Percentiles rank a stretch among this genome's conserved stretches.
Evolutionary conservation across 2,113 vertebrate genomes (phyloP).

Genomic region (Cnemophilus loriae): DNA sequence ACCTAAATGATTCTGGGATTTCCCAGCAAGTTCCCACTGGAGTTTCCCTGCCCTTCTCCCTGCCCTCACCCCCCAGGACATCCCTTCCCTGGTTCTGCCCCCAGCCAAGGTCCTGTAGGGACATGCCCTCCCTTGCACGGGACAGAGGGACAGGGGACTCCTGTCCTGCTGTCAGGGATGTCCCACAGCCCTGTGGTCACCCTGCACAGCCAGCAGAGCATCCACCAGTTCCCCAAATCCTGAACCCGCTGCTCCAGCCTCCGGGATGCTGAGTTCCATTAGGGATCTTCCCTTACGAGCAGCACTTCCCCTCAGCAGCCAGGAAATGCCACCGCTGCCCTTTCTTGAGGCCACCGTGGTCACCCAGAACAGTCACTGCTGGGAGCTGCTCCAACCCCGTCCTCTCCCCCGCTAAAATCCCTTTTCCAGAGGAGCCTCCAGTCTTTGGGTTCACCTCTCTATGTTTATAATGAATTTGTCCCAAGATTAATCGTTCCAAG

Average conservation of each 20-base stretch:
- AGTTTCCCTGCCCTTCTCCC: neutral
- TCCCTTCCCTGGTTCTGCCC: neutral
- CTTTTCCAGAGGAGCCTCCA: neutral
- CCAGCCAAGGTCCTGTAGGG: neutral
- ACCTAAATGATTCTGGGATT: neutral
- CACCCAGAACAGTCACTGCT: neutral
- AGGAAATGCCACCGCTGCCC: neutral
- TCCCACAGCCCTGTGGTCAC: neutral
- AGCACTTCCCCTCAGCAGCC: fast-evolving
- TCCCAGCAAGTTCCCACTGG: neutral
- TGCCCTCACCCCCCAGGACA: neutral
- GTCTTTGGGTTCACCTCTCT: neutral
- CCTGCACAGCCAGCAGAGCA: neutral
- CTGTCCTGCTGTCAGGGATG: neutral
- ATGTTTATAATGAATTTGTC: neutral
- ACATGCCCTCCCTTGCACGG: fast-evolving
- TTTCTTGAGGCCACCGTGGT: fast-evolving
- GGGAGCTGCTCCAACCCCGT: neutral
- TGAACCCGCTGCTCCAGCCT: neutral
- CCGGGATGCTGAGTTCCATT: fast-evolving
- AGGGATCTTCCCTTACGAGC: neutral
- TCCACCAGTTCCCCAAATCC: neutral
- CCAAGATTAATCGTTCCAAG: neutral
- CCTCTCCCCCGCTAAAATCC: neutral
- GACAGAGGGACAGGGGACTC: neutral